Base-by-base conservation (phyloP, 2,113 vertebrate species). In the Hippoglossus stenolepis region DNA sequence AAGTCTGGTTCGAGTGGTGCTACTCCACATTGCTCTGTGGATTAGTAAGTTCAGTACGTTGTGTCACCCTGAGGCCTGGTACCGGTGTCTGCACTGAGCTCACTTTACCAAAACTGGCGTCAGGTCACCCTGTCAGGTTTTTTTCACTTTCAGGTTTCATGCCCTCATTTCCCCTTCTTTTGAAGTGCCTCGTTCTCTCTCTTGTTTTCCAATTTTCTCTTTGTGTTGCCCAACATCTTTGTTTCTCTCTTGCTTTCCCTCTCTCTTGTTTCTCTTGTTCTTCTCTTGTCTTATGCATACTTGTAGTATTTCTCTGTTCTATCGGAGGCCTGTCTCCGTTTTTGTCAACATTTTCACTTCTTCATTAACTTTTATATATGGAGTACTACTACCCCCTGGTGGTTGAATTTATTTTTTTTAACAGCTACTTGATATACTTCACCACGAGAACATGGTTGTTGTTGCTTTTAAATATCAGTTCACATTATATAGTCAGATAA, bases 341-440 rank as follows among this genome's bases (percentile, higher is more conserved):
- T 73, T 57, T 60, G 10, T 63, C 18, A 18, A 60, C n/a, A n/a
- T 73, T 81, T 18, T 75, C 2, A 65, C 31, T 24, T 61, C 8
- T 60, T 65, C 17, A 18, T 40, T 5, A 51, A 62, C 23, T 49
- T 0, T 0, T 18, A 65, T 24, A 53, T 23, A 31, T 84, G 75
- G 72, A 56, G 35, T 77, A 10, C 54, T 51, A 26, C 80, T 53
- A 79, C 87, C 87, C 84, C 69, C 93, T 92, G 66, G 68, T 93
- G 93, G 89, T 31, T 40, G 40, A 47, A 10, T 20, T 63, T 2
- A 8, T 26, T 17, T 17, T 17, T 28, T 17, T 24, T 12, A n/a
- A 23, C 23, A 57, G 8, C 51, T 4, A 57, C 56, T 54, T 57
- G 40, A 43, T 21, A 13, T 10, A 59, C 23, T 10, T 59, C 51